These are phyloP conservation scores for Enteromius radiatus DNA, from an alignment of 2,797 vertebrate species.

Conservation along the genomic window DNA sequence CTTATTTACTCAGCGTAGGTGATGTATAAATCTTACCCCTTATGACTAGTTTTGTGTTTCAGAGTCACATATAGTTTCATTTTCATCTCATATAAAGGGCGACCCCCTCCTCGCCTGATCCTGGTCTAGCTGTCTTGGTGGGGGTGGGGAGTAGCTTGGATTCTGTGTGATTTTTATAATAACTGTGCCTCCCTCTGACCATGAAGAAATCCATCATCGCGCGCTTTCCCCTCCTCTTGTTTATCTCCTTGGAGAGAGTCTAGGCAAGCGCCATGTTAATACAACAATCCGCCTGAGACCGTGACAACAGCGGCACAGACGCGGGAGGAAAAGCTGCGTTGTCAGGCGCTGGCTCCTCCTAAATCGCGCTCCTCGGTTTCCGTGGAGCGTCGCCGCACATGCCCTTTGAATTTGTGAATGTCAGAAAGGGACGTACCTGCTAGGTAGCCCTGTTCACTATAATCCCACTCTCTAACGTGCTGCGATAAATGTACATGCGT, in stretches of 20 bases:
- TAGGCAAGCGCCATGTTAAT: constrained; percentile 57
- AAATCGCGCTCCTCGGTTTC: constrained; percentile 30
- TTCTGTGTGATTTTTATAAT: constrained; percentile 59
- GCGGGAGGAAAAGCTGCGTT: constrained; percentile 1
- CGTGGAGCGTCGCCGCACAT: constrained; percentile 21
- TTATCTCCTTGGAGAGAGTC: constrained; percentile 49
- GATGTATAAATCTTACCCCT: background rate
- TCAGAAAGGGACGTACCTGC: constrained; percentile 7
- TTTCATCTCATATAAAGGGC: constrained; percentile 30
- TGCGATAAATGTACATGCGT: background rate
- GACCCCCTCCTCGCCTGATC: constrained; percentile 43
- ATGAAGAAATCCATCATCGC: constrained; percentile 14
- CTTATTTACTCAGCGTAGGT: background rate
- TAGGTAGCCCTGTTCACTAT: background rate
- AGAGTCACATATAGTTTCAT: background rate
- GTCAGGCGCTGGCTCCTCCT: constrained; percentile 4
- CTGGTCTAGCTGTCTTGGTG: constrained; percentile 49
- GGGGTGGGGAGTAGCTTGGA: constrained; percentile 54
- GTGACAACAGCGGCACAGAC: constrained; percentile 22
- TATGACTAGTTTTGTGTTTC: background rate
- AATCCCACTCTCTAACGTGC: background rate
- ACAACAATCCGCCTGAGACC: constrained; percentile 1
- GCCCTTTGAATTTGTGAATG: constrained; percentile 41
- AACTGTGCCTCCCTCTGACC: constrained; percentile 44
- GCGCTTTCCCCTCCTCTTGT: constrained; percentile 50